phyloP scores from a whole-genome alignment of 2,113 vertebrate genomes.

The Callorhinus ursinus region DNA sequence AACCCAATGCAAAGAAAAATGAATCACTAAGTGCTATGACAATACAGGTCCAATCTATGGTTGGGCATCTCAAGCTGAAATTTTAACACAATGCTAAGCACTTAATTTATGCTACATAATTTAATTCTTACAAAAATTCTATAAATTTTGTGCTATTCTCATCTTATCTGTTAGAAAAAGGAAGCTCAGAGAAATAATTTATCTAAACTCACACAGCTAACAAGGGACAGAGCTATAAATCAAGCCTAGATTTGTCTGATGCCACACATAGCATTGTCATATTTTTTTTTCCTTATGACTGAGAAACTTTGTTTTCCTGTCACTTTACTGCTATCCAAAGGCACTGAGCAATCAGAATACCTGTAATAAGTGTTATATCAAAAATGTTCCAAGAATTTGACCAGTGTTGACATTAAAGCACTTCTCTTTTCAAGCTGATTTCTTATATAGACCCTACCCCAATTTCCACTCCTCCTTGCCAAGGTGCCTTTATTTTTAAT shows the following conservation, averaged over 20 bases:
- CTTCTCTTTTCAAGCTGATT: neutral
- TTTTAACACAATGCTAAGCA: neutral
- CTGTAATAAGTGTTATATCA: neutral
- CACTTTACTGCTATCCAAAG: neutral
- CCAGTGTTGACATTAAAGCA: neutral
- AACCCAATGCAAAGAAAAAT: neutral
- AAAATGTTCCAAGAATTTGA: neutral
- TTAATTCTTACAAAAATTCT: neutral
- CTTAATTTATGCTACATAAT: neutral
- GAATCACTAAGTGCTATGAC: neutral
- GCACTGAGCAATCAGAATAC: neutral
- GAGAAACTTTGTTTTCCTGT: neutral
- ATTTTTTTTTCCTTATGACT: neutral
- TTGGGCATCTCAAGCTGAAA: neutral
- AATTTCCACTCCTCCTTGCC: neutral
- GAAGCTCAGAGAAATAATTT: neutral
- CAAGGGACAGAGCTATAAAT: neutral
- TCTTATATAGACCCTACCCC: neutral
- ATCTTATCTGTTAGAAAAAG: neutral
- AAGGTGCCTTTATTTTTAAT: slow-evolving; percentile 72
- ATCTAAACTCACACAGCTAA: neutral
- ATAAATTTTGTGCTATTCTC: neutral
- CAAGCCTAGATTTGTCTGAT: neutral
- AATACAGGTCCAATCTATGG: neutral
- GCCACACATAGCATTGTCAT: neutral